Base-by-base conservation (phyloP, 2,113 vertebrate species). In the Eulemur macaco region DNA sequence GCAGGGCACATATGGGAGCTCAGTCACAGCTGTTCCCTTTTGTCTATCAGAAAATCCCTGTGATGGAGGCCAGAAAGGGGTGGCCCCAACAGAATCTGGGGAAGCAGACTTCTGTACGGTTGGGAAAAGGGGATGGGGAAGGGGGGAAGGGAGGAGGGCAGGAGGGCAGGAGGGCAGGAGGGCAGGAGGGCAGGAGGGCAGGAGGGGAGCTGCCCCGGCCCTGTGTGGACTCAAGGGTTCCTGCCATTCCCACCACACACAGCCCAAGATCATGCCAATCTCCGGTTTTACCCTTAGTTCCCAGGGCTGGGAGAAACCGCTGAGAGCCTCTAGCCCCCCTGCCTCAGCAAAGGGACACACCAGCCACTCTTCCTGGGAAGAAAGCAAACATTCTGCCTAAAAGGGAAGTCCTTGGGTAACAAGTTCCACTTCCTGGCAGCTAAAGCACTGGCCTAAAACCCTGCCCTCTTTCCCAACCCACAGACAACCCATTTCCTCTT, bases 401-500 rank as follows among this genome's bases (percentile, higher is more conserved):
- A 81, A 64, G 69, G 81, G 73, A 91, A 85, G 81, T 66, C 52
- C 23, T 42, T 76, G 37, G 71, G 60, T 58, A 39, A 86, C 39
- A n/a, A 64, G 42, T 83, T 80, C 68, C 37, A 80, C 89, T 84
- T 96, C 86, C 86, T 86, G 45, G 23, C 9, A 60, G 73, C 54
- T 42, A 34, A 18, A 45, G 37, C 15, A 1, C 80, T 83, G 5
- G 31, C 42, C 73, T 71, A 60, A 23, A 12, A 63, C 37, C 68
- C 73, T 9, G 11, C n/a, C 37, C 34, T 15, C 7, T 21, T 25
- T 11, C n/a, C 13, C 56, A 47, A 60, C 23, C 13, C 52, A 1
- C 18, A 13, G 13, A 80, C 84, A 47, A 20, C n/a, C 69, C 31
- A 27, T 45, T 96, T 96, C 93, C 90, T 96, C 78, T 73, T 60